phyloP scores from a whole-genome alignment of 2,888 invertebrate genomes.

The Drosophila paramelanica region DNA sequence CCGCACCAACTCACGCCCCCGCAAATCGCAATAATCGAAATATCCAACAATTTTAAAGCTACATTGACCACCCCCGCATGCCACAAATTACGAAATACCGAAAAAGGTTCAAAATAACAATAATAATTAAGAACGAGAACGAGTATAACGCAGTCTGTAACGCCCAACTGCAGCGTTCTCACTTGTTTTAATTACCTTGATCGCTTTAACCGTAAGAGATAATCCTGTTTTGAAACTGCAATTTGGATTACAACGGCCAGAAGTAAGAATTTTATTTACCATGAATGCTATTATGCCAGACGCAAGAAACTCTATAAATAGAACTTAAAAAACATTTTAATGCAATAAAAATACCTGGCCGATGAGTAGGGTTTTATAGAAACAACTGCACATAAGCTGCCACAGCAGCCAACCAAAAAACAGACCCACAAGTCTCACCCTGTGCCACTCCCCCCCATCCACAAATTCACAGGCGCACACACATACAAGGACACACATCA shows the following conservation, averaged over 20 bases:
- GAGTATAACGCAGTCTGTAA: too few relatives aligned
- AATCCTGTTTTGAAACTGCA: slow-evolving; percentile 16
- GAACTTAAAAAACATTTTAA: slow-evolving; percentile 7
- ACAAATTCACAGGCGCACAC: background rate
- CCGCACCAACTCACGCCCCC: too few relatives aligned
- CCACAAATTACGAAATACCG: too few relatives aligned
- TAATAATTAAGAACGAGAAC: too few relatives aligned
- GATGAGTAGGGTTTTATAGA: slow-evolving; percentile 30
- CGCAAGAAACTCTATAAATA: background rate
- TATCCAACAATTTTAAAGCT: too few relatives aligned
- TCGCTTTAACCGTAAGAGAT: slow-evolving; percentile 34
- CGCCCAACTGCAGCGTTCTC: too few relatives aligned
- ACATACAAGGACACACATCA: too few relatives aligned
- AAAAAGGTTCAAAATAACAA: too few relatives aligned
- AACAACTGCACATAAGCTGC: slow-evolving; percentile 16
- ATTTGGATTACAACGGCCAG: slow-evolving; percentile 19
- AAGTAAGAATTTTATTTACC: background rate
- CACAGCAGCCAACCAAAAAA: too few relatives aligned
- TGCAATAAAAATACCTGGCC: slow-evolving; percentile 2
- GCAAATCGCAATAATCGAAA: too few relatives aligned
- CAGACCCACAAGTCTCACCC: too few relatives aligned
- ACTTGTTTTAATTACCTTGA: slow-evolving; percentile 39
- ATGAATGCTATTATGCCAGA: background rate
- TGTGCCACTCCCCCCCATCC: background rate
- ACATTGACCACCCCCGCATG: too few relatives aligned